Percentiles rank a stretch among this genome's conserved stretches.
Conservation (phyloP, 2,888 invertebrate genomes). For the Plagodis pulveraria region DNA sequence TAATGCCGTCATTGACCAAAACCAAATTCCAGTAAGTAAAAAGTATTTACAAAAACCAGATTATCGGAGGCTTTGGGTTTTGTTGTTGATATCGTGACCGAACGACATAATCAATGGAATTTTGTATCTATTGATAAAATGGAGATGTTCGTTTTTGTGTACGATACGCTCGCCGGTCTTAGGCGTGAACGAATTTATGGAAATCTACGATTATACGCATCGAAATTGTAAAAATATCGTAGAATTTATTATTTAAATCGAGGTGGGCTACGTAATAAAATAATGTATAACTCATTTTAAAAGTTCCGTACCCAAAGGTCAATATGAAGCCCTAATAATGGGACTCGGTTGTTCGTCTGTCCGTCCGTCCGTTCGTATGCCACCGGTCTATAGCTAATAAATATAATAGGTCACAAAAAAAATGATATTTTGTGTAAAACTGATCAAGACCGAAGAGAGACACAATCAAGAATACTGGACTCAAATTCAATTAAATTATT, state of each 20-base stretch:
- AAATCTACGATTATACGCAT: constrained; percentile 26
- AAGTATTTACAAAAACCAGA: constrained; percentile 23
- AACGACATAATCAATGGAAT: constrained; percentile 31
- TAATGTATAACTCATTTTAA: too few relatives aligned
- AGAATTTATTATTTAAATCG: not conserved
- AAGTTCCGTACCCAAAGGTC: too few relatives aligned
- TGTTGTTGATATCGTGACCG: constrained; percentile 31
- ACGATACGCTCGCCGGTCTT: constrained; percentile 18
- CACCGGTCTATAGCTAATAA: too few relatives aligned
- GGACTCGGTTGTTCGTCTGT: too few relatives aligned
- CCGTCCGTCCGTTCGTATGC: too few relatives aligned
- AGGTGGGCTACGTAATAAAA: too few relatives aligned
- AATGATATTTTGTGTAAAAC: too few relatives aligned
- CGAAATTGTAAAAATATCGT: constrained; percentile 12
- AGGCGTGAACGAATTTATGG: constrained; percentile 37
- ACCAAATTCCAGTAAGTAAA: not conserved
- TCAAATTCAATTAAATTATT: too few relatives aligned
- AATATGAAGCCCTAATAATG: too few relatives aligned
- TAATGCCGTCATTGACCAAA: not conserved
- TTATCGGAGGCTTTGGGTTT: constrained; percentile 18
- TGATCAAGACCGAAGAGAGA: too few relatives aligned
- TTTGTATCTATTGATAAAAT: constrained; percentile 28
- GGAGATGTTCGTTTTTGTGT: constrained; percentile 35
- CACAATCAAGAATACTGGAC: too few relatives aligned
- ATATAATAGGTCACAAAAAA: too few relatives aligned